These are phyloP conservation scores for Drosophila athabasca DNA, from an alignment of 1,140 invertebrate genomes.

Conservation along the genomic window DNA sequence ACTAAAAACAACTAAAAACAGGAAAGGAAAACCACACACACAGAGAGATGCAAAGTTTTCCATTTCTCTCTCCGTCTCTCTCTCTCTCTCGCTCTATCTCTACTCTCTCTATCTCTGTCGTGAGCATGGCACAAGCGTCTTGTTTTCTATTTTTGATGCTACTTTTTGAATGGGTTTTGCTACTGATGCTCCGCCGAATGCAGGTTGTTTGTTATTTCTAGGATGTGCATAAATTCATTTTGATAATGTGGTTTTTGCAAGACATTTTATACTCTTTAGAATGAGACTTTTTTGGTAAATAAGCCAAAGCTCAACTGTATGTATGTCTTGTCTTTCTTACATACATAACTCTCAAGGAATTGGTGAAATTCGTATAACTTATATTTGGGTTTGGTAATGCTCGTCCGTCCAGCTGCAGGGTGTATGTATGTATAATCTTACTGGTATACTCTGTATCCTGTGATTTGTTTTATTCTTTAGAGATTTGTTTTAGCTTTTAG, in stretches of 20 bases:
- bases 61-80: constrained; percentile 29
- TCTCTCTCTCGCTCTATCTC: too few relatives aligned
- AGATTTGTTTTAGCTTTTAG: constrained; percentile 64
- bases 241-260: constrained; percentile 74
- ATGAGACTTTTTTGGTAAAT: too few relatives aligned
- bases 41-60: constrained; percentile 52
- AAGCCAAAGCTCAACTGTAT: too few relatives aligned
- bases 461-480: constrained; percentile 50
- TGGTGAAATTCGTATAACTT: too few relatives aligned
- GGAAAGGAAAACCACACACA: constrained; percentile 13
- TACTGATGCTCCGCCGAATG: constrained; percentile 3
- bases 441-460: constrained; percentile 15
- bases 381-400: too few relatives aligned
- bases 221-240: constrained; percentile 81
- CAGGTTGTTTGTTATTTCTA: constrained; percentile 72
- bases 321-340: too few relatives aligned
- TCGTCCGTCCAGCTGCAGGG: too few relatives aligned
- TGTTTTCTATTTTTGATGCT: constrained; percentile 41
- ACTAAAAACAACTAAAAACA: constrained; percentile 23
- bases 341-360: too few relatives aligned
- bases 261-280: too few relatives aligned
- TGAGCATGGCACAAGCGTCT: constrained; percentile 49
- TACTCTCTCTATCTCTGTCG: neutral
- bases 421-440: too few relatives aligned
- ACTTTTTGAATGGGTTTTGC: constrained; percentile 24